A percentile compares a stretch with the other conserved stretches of the same genome.
Evolutionary conservation across 2,113 vertebrate species (phyloP).

Genomic region (Hypanus sabinus): DNA sequence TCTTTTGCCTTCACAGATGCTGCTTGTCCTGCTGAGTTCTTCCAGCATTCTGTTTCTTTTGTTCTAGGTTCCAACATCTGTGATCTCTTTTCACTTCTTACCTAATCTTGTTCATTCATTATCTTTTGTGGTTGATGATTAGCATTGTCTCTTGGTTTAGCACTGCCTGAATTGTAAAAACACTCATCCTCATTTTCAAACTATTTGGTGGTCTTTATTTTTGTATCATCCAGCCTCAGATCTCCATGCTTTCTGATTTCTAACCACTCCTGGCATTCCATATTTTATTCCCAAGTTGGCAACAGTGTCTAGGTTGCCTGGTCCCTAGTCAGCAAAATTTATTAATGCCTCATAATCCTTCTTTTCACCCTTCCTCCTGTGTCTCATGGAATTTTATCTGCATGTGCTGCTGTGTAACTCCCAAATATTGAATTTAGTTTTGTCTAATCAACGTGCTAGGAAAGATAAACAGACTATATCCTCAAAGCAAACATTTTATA

Average conservation of each 20-base stretch:
- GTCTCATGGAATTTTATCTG: neutral
- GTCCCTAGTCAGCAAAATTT: neutral
- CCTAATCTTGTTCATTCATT: neutral
- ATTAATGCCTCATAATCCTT: neutral
- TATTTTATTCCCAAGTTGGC: neutral
- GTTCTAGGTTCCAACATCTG: too few relatives aligned
- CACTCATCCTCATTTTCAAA: neutral
- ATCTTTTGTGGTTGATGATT: neutral
- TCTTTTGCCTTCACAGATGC: too few relatives aligned
- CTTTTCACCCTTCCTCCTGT: neutral
- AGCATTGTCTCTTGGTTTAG: neutral
- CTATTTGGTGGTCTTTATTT: neutral
- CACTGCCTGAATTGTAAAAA: neutral
- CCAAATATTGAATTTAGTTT: neutral
- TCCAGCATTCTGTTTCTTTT: too few relatives aligned
- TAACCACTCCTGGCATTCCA: neutral
- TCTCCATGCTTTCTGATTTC: neutral
- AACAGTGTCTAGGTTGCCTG: neutral
- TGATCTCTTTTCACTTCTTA: neutral
- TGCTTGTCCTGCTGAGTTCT: too few relatives aligned
- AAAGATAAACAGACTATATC: neutral
- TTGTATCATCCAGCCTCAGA: neutral
- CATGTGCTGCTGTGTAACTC: too few relatives aligned
- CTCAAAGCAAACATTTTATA: neutral
- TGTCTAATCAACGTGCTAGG: neutral